Evolutionary conservation across 2,888 invertebrate genomes (phyloP), one percentile per base, ranked within the genome.

Genomic region (Phaedon cochleariae): DNA sequence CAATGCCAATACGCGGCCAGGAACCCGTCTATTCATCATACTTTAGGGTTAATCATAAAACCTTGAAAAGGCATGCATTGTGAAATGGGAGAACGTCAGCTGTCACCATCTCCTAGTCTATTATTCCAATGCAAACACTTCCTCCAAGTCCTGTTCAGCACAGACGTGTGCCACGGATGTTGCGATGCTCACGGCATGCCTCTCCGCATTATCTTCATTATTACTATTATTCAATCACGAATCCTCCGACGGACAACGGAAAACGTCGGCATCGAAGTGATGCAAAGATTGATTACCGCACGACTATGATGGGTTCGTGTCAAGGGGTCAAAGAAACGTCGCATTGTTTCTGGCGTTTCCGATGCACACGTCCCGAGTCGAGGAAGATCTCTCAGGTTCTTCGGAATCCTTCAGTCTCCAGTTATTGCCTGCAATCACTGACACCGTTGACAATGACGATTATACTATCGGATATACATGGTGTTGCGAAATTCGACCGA

Each of bases 141-240:
- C 41, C 7, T 41, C 41, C 41, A 1, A 41, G 15, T 41, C 41
- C 15, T 41, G 41, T 15, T 4, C 3, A 12, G 15, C 3, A 41
- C 41, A n/a, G n/a, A 41, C 12, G 41, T 41, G 15, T 41, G 41
- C 41, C 41, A 41, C 41, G 41, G 41, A 41, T 41, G 41, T 15
- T 41, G 41, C 15, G 15, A 41, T 15, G 41, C 41, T 41, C 41
- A 41, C 41, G 41, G n/a, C 41, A 4, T 41, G 41, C 15, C 12
- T 15, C 15, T n/a, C 41, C 41, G 7, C 41, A 41, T 41, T 12
- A 41, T 41, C 41, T 15, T 41, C 15, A 15, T 41, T 41, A 41
- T 41, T 41, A 41, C 41, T 41, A 41, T 41, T 41, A 41, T 41
- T 41, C 41, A 41, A 41, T 41, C 41, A 41, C 41, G 41, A 41